These are phyloP conservation scores for Zaprionus kolodkinae DNA, from an alignment of 1,140 invertebrate species.

Conservation along the genomic window DNA sequence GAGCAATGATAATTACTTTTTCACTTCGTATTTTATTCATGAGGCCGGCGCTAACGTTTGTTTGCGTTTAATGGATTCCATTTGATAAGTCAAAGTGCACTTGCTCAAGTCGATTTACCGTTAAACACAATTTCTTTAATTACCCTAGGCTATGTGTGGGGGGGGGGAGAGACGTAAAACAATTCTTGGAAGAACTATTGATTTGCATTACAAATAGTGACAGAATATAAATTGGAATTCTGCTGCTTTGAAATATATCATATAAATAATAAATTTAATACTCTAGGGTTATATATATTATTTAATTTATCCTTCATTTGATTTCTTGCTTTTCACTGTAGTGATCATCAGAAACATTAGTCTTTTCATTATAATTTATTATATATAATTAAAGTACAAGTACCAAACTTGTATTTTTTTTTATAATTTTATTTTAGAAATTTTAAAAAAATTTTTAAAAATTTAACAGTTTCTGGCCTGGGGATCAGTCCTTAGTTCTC, in stretches of 20 bases:
- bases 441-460: too few species aligned
- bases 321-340: too few species aligned
- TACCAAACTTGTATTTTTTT: too few species aligned
- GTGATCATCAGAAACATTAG: too few species aligned
- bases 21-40: conserved; percentile 69
- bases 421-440: too few species aligned
- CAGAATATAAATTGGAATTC: not conserved
- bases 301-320: too few species aligned
- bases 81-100: conserved; percentile 60
- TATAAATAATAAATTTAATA: not conserved
- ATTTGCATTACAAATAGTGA: not conserved
- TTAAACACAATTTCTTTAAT: conserved; percentile 31
- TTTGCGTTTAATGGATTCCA: conserved; percentile 67
- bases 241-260: too few species aligned
- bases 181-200: not conserved
- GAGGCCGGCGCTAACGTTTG: conserved; percentile 57
- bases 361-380: too few species aligned
- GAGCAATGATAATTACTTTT: conserved; percentile 75
- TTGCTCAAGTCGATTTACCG: not conserved
- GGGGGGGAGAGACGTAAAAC: not conserved
- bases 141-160: not conserved
- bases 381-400: too few species aligned
- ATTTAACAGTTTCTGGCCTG: too few species aligned
- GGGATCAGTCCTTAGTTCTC: too few species aligned
- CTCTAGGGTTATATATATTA: too few species aligned